Base-by-base conservation (phyloP, 2,113 vertebrate genomes). In the Hoplias malabaricus region DNA sequence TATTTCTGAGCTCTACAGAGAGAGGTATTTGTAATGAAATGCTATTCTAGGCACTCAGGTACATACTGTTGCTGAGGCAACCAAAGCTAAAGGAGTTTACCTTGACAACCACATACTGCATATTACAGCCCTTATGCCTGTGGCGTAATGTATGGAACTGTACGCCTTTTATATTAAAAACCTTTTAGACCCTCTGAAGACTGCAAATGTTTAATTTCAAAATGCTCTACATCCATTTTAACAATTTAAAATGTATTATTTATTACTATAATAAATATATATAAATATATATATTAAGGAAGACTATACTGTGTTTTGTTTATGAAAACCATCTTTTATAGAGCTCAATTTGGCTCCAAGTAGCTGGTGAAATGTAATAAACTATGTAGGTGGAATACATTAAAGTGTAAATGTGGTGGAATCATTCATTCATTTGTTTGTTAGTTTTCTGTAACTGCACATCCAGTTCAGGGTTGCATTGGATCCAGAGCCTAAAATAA, bases 51-150 rank as follows among this genome's bases (percentile, higher is more conserved):
- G 75, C 71, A 72, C 63, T 33, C 54, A 63, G 75, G 71, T 80
- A 81, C 66, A 81, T 68, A 79, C 72, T 62, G 82, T 81, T 84
- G 79, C 82, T 81, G 61, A 75, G 82, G 79, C 82, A 84, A 84
- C 82, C 68, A 54, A 27, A 46, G 73, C 72, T 79, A 76, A 72
- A 75, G 53, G 73, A 75, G 68, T 79, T 84, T 81, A 78, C 75
- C 79, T 81, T 79, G 82, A 81, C 68, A 75, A 67, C 82, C 67
- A 79, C 53, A 40, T 62, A 74, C 67, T 75, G 75, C 53, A 70
- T 48, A 75, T 78, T 57, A 71, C 38, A 59, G 62, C 67, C 71
- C 57, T 56, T 66, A 34, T 57, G 46, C 42, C 23, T 73, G 69
- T 57, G 27, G 6, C 56, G n/a, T 36, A 50, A 68, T 69, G 27